Evolutionary conservation across 2,888 invertebrate genomes (phyloP).

Genomic region (Alviniconcha strummeri): DNA sequence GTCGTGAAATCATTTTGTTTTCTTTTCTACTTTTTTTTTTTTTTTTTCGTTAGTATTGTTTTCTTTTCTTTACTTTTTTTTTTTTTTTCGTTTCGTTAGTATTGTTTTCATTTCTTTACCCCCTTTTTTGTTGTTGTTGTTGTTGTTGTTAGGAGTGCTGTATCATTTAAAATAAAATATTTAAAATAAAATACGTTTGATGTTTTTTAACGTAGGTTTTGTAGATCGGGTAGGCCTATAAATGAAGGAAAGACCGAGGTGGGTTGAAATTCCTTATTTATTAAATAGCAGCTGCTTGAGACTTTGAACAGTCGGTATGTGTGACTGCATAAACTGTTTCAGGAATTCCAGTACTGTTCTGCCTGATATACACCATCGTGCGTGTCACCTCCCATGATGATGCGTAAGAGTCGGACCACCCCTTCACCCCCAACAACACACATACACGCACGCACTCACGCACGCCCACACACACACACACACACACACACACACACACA

Average conservation of each 20-base stretch:
- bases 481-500: not conserved
- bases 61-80: not conserved
- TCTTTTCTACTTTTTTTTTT: not conserved
- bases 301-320: too few relatives aligned
- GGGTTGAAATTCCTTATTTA: too few relatives aligned
- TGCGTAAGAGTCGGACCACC: constrained; percentile 13
- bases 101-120: not conserved
- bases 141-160: too few relatives aligned
- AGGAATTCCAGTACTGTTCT: constrained; percentile 28
- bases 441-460: not conserved
- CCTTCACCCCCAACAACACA: not conserved
- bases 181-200: too few relatives aligned
- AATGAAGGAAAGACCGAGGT: too few relatives aligned
- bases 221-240: too few relatives aligned
- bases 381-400: constrained; percentile 10
- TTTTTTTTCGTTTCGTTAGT: not conserved
- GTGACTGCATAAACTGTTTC: not conserved
- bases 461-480: not conserved
- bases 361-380: constrained; percentile 25
- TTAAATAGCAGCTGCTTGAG: too few relatives aligned
- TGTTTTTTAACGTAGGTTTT: too few relatives aligned
- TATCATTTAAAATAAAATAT: too few relatives aligned
- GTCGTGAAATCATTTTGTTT: not conserved
- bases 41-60: not conserved
- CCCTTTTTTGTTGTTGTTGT: too few relatives aligned